Conservation (phyloP, 2,888 invertebrate species). For the Cephus pulcher region DNA sequence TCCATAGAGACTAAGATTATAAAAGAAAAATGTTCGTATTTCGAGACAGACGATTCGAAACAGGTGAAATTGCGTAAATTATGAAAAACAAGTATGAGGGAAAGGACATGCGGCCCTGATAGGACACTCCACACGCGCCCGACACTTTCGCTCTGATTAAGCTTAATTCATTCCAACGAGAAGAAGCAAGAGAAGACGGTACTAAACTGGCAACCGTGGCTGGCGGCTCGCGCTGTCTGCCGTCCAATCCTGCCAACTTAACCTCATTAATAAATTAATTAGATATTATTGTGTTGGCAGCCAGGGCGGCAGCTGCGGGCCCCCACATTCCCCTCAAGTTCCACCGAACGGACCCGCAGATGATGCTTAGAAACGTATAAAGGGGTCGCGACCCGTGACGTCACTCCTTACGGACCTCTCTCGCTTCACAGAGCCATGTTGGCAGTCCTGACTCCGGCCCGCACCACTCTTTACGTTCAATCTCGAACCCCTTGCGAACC, state of each 20-base stretch:
- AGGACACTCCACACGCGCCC: constrained; percentile 47
- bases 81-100: neutral
- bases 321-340: constrained; percentile 24
- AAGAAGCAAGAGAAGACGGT: constrained; percentile 42
- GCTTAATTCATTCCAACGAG: constrained; percentile 55
- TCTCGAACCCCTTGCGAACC: neutral
- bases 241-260: constrained; percentile 64
- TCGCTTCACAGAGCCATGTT: neutral
- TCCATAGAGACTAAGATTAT: neutral
- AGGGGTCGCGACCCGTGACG: constrained; percentile 51
- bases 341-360: constrained; percentile 41
- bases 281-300: constrained; percentile 66
- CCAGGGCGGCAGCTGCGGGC: constrained; percentile 62
- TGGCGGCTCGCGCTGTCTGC: constrained; percentile 58
- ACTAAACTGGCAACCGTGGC: constrained; percentile 22
- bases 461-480: neutral
- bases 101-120: constrained; percentile 45
- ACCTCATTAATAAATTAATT: constrained; percentile 66
- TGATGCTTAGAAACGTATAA: constrained; percentile 34
- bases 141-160: constrained; percentile 58
- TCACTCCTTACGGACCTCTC: constrained; percentile 27
- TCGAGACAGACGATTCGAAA: neutral
- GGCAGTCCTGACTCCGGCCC: neutral
- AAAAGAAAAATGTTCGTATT: neutral
- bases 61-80: neutral